A percentile compares a stretch with the other conserved stretches of the same genome.
These are phyloP conservation scores for Montipora sp. DNA, from an alignment of 64 coral and sea anemone genomes.

Conservation along the genomic window DNA sequence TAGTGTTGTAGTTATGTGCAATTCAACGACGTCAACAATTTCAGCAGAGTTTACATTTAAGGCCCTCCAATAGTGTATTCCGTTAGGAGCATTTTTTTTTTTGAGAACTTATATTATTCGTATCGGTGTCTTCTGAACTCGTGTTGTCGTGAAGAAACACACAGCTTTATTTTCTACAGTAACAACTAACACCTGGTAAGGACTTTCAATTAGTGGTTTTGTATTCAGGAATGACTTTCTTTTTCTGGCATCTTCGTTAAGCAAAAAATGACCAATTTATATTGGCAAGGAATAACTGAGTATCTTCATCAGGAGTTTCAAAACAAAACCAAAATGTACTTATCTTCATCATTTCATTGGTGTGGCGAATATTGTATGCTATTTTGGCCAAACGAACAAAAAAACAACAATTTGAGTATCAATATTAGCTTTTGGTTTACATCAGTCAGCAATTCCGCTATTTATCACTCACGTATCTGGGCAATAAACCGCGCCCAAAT, in stretches of 20 bases:
- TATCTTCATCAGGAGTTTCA: background rate
- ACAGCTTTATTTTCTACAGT: background rate
- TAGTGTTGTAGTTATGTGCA: no score
- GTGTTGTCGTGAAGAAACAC: background rate
- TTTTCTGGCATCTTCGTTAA: background rate
- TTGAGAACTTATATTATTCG: no score
- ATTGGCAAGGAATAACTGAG: background rate
- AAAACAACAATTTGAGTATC: background rate
- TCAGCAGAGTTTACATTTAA: no score
- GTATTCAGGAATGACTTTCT: background rate
- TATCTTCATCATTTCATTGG: background rate
- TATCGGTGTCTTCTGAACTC: no score
- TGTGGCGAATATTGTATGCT: background rate
- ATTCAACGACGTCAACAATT: no score
- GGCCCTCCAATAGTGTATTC: no score
- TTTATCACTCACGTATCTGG: no score
- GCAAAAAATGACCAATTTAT: background rate
- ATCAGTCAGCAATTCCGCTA: no score
- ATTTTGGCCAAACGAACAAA: background rate
- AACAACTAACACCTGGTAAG: background rate
- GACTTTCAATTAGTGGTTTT: background rate
- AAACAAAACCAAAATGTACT: background rate
- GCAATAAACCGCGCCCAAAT: no score
- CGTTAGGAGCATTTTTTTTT: no score
- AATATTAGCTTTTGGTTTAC: background rate